Conservation (phyloP, 1,140 invertebrate species). For the Trachymyrmex cornetzi region DNA sequence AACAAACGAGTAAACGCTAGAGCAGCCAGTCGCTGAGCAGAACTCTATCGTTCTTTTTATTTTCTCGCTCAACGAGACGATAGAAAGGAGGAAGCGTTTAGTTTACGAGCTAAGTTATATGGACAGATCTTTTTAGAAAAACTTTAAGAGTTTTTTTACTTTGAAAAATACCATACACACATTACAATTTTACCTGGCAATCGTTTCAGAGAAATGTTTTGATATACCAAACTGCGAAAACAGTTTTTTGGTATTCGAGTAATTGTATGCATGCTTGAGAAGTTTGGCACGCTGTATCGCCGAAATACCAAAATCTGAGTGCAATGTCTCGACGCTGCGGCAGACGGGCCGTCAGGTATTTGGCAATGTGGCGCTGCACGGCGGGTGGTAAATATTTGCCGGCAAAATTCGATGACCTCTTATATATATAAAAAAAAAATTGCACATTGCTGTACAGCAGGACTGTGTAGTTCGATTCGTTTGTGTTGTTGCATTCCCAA, state of each 20-base stretch:
- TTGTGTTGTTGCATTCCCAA: conserved; percentile 27
- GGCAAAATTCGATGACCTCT: conserved; percentile 34
- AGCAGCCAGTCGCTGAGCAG: too few species aligned
- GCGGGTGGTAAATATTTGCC: conserved; percentile 41
- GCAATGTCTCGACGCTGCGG: conserved; percentile 50
- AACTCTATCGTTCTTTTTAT: too few species aligned
- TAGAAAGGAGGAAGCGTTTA: too few species aligned
- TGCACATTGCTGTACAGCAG: background rate
- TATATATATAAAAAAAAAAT: conserved; percentile 19
- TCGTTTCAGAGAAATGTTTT: background rate
- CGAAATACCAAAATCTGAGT: conserved; percentile 16
- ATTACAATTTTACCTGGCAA: background rate
- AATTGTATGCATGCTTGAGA: background rate
- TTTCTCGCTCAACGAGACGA: too few species aligned
- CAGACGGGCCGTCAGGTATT: conserved; percentile 10
- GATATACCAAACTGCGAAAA: background rate
- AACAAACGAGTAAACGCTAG: too few species aligned
- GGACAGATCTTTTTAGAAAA: background rate
- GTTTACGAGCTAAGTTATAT: too few species aligned
- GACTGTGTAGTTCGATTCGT: background rate
- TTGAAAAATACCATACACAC: background rate
- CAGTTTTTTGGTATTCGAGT: background rate
- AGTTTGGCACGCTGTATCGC: conserved; percentile 23
- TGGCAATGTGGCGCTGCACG: background rate
- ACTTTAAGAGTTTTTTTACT: background rate